phyloP scores from a whole-genome alignment of 2,888 invertebrate genomes.

The Lithosia quadra region DNA sequence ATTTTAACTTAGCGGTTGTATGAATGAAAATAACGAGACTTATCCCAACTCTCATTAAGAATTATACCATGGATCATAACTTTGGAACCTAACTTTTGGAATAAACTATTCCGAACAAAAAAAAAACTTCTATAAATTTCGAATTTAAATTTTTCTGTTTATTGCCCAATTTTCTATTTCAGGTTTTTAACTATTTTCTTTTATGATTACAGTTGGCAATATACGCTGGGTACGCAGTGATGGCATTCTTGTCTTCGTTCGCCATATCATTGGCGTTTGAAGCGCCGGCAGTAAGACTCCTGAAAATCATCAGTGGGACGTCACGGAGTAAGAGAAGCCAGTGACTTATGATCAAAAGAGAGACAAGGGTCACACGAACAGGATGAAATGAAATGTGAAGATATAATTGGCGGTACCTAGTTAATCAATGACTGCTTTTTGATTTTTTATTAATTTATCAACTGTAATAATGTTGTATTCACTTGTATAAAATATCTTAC shows the following conservation, averaged over 20 bases:
- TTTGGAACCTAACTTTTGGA: neutral
- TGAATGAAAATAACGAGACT: no score
- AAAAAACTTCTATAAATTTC: no score
- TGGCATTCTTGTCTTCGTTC: slow-evolving; percentile 92
- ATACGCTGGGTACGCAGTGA: slow-evolving; percentile 92
- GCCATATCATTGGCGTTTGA: slow-evolving; percentile 92
- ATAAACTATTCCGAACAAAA: neutral
- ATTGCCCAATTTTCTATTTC: neutral
- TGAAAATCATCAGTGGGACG: slow-evolving; percentile 88
- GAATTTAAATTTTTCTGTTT: no score
- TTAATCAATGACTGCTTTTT: slow-evolving; percentile 24
- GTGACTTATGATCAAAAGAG: slow-evolving; percentile 42
- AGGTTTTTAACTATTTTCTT: neutral
- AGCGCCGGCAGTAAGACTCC: slow-evolving; percentile 92
- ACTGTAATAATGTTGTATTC: neutral
- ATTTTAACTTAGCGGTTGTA: neutral
- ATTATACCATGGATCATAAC: neutral
- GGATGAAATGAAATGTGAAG: slow-evolving; percentile 11
- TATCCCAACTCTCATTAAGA: neutral
- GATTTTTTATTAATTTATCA: slow-evolving; percentile 5
- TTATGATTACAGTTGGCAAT: slow-evolving; percentile 76
- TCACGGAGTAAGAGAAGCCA: slow-evolving; percentile 69
- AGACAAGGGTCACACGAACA: slow-evolving; percentile 18
- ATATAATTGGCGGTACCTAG: slow-evolving; percentile 23
- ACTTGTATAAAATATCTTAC: slow-evolving; percentile 6